These are phyloP conservation scores for Buphagus erythrorhynchus DNA, from an alignment of 2,797 vertebrate genomes.

Conservation along the genomic window DNA sequence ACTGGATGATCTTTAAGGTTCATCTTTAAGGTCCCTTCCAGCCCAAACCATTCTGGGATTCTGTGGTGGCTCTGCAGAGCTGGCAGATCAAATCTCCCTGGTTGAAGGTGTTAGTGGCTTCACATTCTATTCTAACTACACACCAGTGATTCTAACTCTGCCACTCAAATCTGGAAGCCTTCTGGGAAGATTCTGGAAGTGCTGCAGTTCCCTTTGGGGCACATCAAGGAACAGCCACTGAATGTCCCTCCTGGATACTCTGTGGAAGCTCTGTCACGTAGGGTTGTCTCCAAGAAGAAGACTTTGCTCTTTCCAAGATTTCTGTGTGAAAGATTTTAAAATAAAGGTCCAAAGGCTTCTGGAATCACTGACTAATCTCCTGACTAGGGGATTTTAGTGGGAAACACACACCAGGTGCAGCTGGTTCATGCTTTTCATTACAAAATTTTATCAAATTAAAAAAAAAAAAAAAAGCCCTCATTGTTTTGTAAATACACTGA, in stretches of 20 bases:
- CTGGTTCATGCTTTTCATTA: background rate
- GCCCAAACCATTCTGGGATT: background rate
- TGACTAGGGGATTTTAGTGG: background rate
- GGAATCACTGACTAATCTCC: background rate
- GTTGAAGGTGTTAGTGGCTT: too few species aligned
- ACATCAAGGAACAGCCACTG: background rate
- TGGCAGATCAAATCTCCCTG: background rate
- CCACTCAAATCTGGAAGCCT: too few species aligned
- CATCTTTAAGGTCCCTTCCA: background rate
- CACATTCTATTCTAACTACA: too few species aligned
- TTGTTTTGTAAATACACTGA: background rate
- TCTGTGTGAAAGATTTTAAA: background rate
- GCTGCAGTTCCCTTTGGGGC: background rate
- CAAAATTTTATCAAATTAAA: background rate
- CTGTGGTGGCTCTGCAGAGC: background rate
- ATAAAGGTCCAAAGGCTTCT: constrained; percentile 1
- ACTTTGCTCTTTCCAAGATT: background rate
- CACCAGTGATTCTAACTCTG: too few species aligned
- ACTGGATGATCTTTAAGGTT: background rate
- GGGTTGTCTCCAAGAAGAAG: background rate
- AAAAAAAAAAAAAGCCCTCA: too few species aligned
- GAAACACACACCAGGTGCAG: background rate
- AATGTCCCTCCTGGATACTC: background rate
- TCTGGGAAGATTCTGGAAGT: background rate
- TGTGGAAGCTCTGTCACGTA: background rate